phyloP scores from a whole-genome alignment of 2,113 vertebrate genomes.

The Crotalus helleri region DNA sequence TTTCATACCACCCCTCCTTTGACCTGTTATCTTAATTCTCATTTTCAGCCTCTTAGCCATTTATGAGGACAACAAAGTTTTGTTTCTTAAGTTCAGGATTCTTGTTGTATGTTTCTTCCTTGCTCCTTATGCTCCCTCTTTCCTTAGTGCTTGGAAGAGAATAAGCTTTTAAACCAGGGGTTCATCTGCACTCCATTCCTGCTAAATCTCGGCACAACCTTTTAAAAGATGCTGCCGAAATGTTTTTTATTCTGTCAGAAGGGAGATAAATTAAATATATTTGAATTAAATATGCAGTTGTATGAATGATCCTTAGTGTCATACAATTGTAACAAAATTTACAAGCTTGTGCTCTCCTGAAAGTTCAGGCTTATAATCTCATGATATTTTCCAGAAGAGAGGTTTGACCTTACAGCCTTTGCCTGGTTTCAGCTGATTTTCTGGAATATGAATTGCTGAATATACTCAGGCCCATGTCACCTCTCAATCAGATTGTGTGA shows the following conservation, averaged over 20 bases:
- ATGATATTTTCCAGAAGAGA: background rate
- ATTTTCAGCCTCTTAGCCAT: background rate
- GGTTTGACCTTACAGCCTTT: background rate
- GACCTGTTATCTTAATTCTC: background rate
- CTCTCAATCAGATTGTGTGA: background rate
- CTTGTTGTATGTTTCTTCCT: background rate
- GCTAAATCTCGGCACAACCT: background rate
- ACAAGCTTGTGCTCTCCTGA: background rate
- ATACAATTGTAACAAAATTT: background rate
- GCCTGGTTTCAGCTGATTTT: background rate
- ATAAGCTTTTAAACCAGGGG: background rate
- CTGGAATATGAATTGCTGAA: background rate
- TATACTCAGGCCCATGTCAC: background rate
- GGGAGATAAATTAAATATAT: background rate
- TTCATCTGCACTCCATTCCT: background rate
- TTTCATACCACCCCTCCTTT: background rate
- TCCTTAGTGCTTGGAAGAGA: background rate
- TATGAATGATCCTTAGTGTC: background rate
- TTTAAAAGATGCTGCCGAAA: background rate
- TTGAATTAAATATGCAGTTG: background rate
- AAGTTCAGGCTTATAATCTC: background rate
- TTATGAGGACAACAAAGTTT: background rate
- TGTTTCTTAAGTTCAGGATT: background rate
- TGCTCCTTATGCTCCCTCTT: background rate
- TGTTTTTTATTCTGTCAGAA: background rate